Evolutionary conservation across 2,113 vertebrate species (phyloP), one percentile per base, ranked within the genome.

Genomic region (Brachionichthys hirsutus): DNA sequence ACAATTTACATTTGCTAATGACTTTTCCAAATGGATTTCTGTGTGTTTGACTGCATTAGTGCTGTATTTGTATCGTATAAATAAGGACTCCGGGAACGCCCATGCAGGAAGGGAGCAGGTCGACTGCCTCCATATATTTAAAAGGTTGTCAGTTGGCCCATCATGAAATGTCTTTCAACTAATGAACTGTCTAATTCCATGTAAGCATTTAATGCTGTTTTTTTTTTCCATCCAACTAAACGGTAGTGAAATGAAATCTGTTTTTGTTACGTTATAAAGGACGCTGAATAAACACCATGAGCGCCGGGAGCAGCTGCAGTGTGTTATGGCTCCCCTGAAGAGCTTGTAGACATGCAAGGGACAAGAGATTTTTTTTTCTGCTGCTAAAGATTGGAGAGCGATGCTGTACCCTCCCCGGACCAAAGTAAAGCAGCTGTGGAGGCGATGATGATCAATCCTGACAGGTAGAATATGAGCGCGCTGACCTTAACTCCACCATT

Each of bases 1-100:
- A 85, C 84, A 76, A 83, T 89, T 85, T 87, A 79, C 78, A 76
- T 79, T 68, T 67, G 74, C 78, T 87, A 87, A 87, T 89, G 85
- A 72, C 48, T 83, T 84, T 67, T 71, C 54, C 53, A 79, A 86
- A 82, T 78, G 80, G 78, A 53, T 74, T 76, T 73, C 36, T 60
- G 70, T 43, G 67, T 45, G 45, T 76, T 68, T 30, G 60, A 50
- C 62, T 70, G 58, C 65, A 73, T 67, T 70, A 75, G 62, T 54
- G 46, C n/a, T 65, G 66, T 38, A 20, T 64, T 30, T 0, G 40
- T 53, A 46, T 38, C 0, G 43, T 40, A 44, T 43, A 41, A 40
- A 44, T 43, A 41, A 51, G 50, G 20, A 41, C 55, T 24, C 55
- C 19, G n/a, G 72, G 22, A 75, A 65, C 22, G 2, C 16, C 46